phyloP scores from a whole-genome alignment of 2,797 vertebrate species.

The Sebastes trivittatus region DNA sequence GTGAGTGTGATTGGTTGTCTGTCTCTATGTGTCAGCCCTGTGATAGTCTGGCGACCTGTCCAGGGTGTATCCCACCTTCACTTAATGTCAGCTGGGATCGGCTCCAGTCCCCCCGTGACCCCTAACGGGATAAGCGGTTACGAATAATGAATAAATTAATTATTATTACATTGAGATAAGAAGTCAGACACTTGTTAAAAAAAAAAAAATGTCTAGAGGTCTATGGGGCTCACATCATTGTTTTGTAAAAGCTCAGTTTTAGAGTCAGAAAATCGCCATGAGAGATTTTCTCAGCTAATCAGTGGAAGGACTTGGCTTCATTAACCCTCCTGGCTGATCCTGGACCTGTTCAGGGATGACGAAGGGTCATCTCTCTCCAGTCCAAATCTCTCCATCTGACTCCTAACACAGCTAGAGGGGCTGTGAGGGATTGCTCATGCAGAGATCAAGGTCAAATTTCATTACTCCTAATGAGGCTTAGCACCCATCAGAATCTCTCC shows the following conservation, averaged over 20 bases:
- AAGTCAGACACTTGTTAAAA: not conserved
- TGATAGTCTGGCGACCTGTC: no score
- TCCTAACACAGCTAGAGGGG: not conserved
- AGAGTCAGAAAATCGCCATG: not conserved
- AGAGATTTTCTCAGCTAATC: not conserved
- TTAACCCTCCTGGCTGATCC: not conserved
- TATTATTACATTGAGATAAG: no score
- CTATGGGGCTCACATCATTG: no score
- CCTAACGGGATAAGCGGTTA: no score
- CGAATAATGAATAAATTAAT: no score
- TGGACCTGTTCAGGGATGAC: not conserved
- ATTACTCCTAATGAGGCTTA: constrained; percentile 59
- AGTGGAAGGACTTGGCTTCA: not conserved
- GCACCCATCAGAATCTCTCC: constrained; percentile 24
- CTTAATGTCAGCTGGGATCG: no score
- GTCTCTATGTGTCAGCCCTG: no score
- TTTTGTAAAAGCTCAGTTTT: not conserved
- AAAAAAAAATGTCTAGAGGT: no score
- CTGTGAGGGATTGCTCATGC: constrained; percentile 13
- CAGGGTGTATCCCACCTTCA: no score
- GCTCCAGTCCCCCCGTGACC: no score
- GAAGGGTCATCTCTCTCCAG: not conserved
- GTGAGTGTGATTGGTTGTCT: no score
- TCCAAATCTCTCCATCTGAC: constrained; percentile 9
- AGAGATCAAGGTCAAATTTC: constrained; percentile 64